Evolutionary conservation across 2,888 invertebrate genomes (phyloP).

Genomic region (Cataglyphis livida): DNA sequence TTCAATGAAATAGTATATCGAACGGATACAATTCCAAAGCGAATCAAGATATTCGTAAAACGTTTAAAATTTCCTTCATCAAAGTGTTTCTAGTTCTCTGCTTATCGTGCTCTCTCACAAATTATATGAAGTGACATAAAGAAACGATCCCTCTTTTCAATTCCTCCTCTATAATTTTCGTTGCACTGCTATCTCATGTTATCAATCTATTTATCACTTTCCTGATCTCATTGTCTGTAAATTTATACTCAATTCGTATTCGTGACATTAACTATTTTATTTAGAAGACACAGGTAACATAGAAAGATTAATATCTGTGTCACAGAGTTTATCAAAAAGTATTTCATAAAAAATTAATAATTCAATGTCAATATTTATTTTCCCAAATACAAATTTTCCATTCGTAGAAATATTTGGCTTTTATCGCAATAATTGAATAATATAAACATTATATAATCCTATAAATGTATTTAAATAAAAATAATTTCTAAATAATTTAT

Average conservation of each 20-base stretch:
- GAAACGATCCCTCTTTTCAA: background rate
- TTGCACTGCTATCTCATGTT: background rate
- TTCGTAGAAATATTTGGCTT: background rate
- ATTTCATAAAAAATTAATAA: background rate
- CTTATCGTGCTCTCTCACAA: background rate
- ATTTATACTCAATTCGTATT: background rate
- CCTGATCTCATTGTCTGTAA: background rate
- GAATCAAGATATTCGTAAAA: background rate
- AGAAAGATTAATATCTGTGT: background rate
- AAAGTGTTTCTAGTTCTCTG: background rate
- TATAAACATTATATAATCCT: background rate
- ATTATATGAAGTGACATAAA: background rate
- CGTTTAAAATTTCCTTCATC: background rate
- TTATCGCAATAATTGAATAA: background rate
- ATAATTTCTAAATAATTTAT: slow-evolving; percentile 6
- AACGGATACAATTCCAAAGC: background rate
- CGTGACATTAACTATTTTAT: background rate
- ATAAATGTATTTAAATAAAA: background rate
- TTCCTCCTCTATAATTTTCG: background rate
- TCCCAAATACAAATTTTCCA: background rate
- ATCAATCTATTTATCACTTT: slow-evolving; percentile 20
- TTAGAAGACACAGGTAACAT: background rate
- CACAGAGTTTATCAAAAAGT: background rate
- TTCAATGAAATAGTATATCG: background rate
- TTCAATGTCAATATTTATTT: background rate